Base-by-base conservation (phyloP, 1,140 invertebrate genomes). In the Drosophila rhopaloa region DNA sequence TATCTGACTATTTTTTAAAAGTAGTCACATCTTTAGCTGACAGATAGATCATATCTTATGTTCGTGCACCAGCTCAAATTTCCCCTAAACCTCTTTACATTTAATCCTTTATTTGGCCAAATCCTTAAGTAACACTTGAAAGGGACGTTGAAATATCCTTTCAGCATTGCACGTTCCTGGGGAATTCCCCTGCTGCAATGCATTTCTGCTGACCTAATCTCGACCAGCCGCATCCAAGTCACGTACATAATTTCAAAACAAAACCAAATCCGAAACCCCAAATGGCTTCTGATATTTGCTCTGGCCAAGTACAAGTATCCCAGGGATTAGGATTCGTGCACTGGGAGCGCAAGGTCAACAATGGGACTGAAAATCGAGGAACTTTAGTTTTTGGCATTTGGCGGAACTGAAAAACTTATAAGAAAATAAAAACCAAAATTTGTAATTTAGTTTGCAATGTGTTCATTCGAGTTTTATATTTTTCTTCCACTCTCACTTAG, bases 201-300 rank as follows among this genome's bases (percentile, higher is more conserved):
- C 71, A 75, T 65, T 65, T 44, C 37, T 66, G 47, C 65, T 77
- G 74, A 77, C 74, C 75, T 77, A 77, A 77, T 77, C 74, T 70
- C 53, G 46, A 24, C 51, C 56, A 16, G 43, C 46, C 44, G 54
- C 66, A 47, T 77, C 44, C 55, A 56, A 70, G 75, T 77, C 75
- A 77, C 75, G 75, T 77, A 70, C 73, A 46, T 67, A 70, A 76
- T 62, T 76, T 53, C 56, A 68, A 61, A 60, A 77, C 50, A 61
- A 68, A 77, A 54, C 41, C 60, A 55, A 66, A 74, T 54, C 38
- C 57, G 37, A 76, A 41, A 55, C 29, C 47, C 61, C 62, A 60
- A 58, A 67, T 63, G 65, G 43, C 35, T 57, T 70, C 43, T 56
- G 67, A 71, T 70, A 70, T 47, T 71, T 71, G 51, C 51, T 57